Base-by-base conservation (phyloP, 2,888 invertebrate genomes). In the Dolichopus griseipennis region DNA sequence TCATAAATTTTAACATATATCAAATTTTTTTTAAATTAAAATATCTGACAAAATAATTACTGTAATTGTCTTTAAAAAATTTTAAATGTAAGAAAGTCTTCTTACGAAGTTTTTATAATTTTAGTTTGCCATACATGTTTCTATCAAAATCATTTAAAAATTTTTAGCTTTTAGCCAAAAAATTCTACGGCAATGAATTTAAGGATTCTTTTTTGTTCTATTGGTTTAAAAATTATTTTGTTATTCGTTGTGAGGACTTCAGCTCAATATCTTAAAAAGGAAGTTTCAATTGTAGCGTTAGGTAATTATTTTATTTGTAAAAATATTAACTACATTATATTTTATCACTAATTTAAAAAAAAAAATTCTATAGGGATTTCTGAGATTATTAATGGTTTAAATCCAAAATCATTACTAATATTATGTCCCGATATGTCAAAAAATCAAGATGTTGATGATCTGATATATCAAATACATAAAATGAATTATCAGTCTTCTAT, bases 321-420 rank as follows among this genome's bases (percentile, higher is more conserved):
- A 52, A 37, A 37, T n/a, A n/a, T 37, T 37, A 37, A 5, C 2
- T 43, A 43, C 12, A 10, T 9, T 9, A 18, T 52, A 52, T 52
- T 52, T 52, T 52, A 6, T 52, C 2, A 52, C 22, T 62, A 61
- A 61, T 20, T 61, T 27, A 27, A 20, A n/a, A 61, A 62, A 21
- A 1, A 62, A 62, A 62, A 21, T 7, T 61, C 5, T 6, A 64
- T 67, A 80, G 79, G 78, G 1, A 75, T 80, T 20, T 75, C 78
- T 2, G 77, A 81, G 72, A 80, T 79, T 34, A 75, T 81, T 18
- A 78, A 76, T 67, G 79, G 78, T 0, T 70, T 81, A 18, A 73
- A 74, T 64, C 79, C 78, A 12, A 73, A 74, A 0, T 76, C 76
- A 27, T 63, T 81, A 69, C 75, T 75, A 61, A 77, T 81, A 68